Base-by-base conservation (phyloP, 1,140 invertebrate species). In the Magallana ariakensis region DNA sequence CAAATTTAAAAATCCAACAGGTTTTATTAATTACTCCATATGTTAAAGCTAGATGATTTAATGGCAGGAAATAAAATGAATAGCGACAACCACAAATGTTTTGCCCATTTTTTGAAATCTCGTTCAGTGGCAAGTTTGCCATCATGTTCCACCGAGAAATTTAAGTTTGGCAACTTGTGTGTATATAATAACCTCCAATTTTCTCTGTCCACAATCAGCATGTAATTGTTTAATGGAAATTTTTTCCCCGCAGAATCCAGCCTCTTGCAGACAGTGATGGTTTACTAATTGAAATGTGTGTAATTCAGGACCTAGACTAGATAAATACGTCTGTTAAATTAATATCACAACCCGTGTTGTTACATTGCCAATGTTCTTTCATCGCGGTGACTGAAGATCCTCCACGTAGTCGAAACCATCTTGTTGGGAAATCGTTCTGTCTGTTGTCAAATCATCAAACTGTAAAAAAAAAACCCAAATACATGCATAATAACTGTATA, bases 401-500 rank as follows among this genome's bases (percentile, higher is more conserved):
- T 93, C 92, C 66, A 90, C 90, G 66, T 93, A 93, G 87, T 93
- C 92, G 87, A 92, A 93, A 57, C 90, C 92, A 54, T 93, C 92
- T 60, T 87, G 89, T 81, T 92, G 92, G 16, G 92, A 93, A 11
- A 93, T 90, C 26, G 92, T 93, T 62, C 90, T 87, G 89, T 93
- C 92, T 84, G 92, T 93, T 19, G 92, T 93, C 13, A 92, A 70
- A 66, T 92, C 92, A 88, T 92, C 92, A 91, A 91, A 90, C 92
- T 93, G 89, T 46, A 91, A 89, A 60, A 53, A 26, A 88, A 88
- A 7, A 58, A n/a, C n/a, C n/a, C 1, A 46, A 57, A 84, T 26
- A 46, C 33, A 46, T 46, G 33, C 5, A 46, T 46, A 46, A 46
- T 46, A 46, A 46, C 33, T 46, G 33, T 5, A 46, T 46, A 46